phyloP scores from a whole-genome alignment of 2,888 invertebrate genomes.

The Bombylius major region DNA sequence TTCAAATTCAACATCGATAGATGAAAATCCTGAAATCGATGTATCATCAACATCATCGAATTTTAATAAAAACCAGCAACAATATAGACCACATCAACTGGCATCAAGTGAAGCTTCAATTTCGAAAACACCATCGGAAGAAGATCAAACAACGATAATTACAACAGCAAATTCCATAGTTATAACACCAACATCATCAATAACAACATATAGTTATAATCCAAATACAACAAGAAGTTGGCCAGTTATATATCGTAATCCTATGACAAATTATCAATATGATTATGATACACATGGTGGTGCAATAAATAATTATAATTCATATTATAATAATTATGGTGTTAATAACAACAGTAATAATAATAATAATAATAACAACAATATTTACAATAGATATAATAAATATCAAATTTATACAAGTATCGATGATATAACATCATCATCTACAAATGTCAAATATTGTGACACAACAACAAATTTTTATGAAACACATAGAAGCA shows the following conservation, averaged over 20 bases:
- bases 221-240: conserved; percentile 36
- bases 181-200: conserved; percentile 11
- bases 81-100: conserved; percentile 14
- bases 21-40: conserved; percentile 2
- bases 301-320: not conserved
- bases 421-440: conserved; percentile 12
- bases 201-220: conserved; percentile 30
- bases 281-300: conserved; percentile 34
- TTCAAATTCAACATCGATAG: conserved; percentile 2
- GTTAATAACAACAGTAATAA: conserved; percentile 13
- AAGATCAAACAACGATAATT: not conserved
- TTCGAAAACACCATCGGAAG: conserved; percentile 18
- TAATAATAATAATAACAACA: conserved; percentile 17
- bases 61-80: conserved; percentile 11
- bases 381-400: conserved; percentile 16
- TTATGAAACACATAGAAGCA: conserved; percentile 24
- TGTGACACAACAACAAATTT: conserved; percentile 7
- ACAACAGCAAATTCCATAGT: not conserved
- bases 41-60: conserved; percentile 1
- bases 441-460: conserved; percentile 2
- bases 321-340: not conserved
- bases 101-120: conserved; percentile 12
- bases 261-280: conserved; percentile 25
- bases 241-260: conserved; percentile 37
- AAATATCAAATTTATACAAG: conserved; percentile 11